Percentiles rank a stretch among this genome's conserved stretches.
These are phyloP conservation scores for Platichthys stellatus DNA, from an alignment of 2,113 vertebrate species.

Conservation along the genomic window DNA sequence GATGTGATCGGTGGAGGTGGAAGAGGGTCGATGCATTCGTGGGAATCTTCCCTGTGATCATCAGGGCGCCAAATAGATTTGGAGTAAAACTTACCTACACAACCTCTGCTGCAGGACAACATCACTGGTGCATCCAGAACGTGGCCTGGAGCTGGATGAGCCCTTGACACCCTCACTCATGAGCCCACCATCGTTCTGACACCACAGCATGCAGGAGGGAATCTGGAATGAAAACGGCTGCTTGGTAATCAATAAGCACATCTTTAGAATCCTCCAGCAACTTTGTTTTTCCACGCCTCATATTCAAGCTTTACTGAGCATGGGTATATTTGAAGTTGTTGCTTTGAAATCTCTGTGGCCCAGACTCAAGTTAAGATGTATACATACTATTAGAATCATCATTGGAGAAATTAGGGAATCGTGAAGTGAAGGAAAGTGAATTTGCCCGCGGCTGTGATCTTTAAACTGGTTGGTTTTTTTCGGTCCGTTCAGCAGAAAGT, in stretches of 20 bases:
- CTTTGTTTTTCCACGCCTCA: conserved; percentile 1
- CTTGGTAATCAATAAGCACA: conserved; percentile 20
- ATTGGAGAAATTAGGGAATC: conserved; percentile 41
- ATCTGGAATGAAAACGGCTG: too few relatives aligned
- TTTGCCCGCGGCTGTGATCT: conserved; percentile 45
- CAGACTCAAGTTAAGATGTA: conserved; percentile 52
- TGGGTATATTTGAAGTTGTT: background rate
- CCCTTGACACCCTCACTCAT: too few relatives aligned
- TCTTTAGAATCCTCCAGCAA: conserved; percentile 16
- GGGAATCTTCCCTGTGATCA: too few relatives aligned
- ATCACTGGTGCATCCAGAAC: too few relatives aligned
- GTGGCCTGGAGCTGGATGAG: too few relatives aligned
- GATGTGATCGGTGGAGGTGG: too few relatives aligned
- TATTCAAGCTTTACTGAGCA: conserved; percentile 3
- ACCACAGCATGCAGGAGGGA: too few relatives aligned
- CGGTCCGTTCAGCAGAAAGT: conserved; percentile 35
- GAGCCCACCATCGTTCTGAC: too few relatives aligned
- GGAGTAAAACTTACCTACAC: too few relatives aligned
- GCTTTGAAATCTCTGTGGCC: conserved; percentile 53
- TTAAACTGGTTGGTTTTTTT: conserved; percentile 22
- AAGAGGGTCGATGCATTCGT: too few relatives aligned
- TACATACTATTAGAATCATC: conserved; percentile 47
- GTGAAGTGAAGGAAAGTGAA: conserved; percentile 34
- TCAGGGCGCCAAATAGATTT: too few relatives aligned
- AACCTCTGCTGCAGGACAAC: too few relatives aligned